Evolutionary conservation across 2,113 vertebrate genomes (phyloP), one percentile per base, ranked within the genome.

Genomic region (Sinocyclocheilus maitianheensis): DNA sequence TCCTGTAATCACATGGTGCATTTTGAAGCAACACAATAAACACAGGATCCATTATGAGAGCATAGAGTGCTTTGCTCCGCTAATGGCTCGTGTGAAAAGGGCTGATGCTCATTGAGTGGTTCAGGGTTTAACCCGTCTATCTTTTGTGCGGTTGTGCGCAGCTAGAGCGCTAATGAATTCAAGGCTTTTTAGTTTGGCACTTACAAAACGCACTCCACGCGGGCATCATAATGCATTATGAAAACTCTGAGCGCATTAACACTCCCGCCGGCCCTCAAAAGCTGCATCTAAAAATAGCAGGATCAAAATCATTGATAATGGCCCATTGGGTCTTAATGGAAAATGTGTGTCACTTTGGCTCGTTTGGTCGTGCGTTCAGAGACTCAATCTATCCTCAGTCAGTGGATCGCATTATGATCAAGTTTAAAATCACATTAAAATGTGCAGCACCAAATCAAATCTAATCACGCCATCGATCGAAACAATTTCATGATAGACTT

Each of bases 151-250:
- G 69, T 71, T 22, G 46, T n/a, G 60, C 34, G n/a, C 81, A n/a
- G 81, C 48, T 24, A 77, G 22, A 18, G 1, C 34, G 12, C 86
- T 87, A 89, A 90, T 89, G 86, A 89, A 90, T 87, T 85, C 85
- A 26, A 81, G 84, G 76, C 86, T 78, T 72, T 85, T 90, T 86
- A 87, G 84, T 69, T 85, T 77, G 24, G 67, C 87, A 88, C 85
- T 88, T 90, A 77, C 74, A 75, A 84, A 87, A 79, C 75, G 24
- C 6, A 9, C 83, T 87, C 75, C 26, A 77, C 22, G 76, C 40
- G 14, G 55, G 67, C 81, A n/a, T 83, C 77, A 67, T 84, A 87
- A 88, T 89, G 84, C 77, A 65, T 87, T 88, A 88, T 74, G 80
- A 84, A 88, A 83, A 76, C 78, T 37, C 75, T 51, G 74, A 85